Conservation (phyloP, 2,113 vertebrate species). For the Takifugu bimaculatus region DNA sequence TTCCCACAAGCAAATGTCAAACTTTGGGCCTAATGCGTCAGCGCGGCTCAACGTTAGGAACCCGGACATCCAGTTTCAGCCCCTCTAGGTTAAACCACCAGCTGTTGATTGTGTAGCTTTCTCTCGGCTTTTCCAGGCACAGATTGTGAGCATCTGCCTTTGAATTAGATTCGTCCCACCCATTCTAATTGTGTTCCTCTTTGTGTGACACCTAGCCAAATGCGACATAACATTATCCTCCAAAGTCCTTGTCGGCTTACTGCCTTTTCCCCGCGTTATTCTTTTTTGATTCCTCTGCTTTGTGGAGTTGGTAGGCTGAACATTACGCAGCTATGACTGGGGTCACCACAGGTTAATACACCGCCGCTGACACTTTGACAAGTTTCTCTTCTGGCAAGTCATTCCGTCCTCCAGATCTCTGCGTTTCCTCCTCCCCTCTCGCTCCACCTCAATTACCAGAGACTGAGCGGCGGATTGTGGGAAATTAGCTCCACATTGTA, state of each 20-base stretch:
- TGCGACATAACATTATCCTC: slow-evolving; percentile 1
- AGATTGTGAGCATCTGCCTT: slow-evolving; percentile 66
- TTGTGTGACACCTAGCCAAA: slow-evolving; percentile 26
- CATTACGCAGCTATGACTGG: slow-evolving; percentile 20
- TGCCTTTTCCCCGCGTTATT: slow-evolving; percentile 8
- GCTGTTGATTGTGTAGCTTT: slow-evolving; percentile 40
- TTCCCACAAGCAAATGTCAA: slow-evolving; percentile 47
- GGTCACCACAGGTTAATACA: slow-evolving; percentile 51
- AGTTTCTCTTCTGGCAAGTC: slow-evolving; percentile 41
- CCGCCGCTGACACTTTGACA: slow-evolving; percentile 36
- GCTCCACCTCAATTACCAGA: slow-evolving; percentile 47
- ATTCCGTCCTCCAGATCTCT: slow-evolving; percentile 42
- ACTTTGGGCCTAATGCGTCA: slow-evolving; percentile 32
- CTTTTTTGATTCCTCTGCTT: slow-evolving; percentile 31
- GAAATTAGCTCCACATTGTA: slow-evolving; percentile 53
- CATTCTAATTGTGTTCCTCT: slow-evolving; percentile 65
- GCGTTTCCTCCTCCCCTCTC: slow-evolving; percentile 14
- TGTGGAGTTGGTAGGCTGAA: slow-evolving; percentile 7
- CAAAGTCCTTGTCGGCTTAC: slow-evolving; percentile 15
- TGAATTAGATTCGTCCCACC: slow-evolving; percentile 54
- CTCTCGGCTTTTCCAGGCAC: slow-evolving; percentile 23
- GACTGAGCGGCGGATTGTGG: slow-evolving; percentile 46
- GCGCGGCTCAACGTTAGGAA: slow-evolving; percentile 39
- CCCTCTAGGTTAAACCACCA: slow-evolving; percentile 18
- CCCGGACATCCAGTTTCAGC: slow-evolving; percentile 34